Evolutionary conservation across 2,113 vertebrate genomes (phyloP), one percentile per base, ranked within the genome.

Genomic region (Oryzias javanicus): DNA sequence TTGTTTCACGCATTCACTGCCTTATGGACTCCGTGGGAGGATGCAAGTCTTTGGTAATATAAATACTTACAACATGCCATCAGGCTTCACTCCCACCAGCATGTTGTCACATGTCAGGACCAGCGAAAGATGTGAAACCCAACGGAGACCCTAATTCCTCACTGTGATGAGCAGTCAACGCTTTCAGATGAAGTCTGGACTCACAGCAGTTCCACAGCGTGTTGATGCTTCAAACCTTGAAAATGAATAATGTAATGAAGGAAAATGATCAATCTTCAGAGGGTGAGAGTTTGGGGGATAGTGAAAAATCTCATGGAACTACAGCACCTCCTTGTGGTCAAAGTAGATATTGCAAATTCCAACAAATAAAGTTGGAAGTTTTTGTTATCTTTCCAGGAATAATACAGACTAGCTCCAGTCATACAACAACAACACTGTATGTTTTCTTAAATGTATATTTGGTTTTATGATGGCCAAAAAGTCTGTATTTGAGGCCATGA

Each of bases 191-290:
- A 50, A 57, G 48, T 61, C 27, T 67, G 74, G 64, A 70, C 45
- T 58, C 55, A 64, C 58, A 52, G 56, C 55, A 74, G 70, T n/a
- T 14, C 76, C 78, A 74, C 65, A 70, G 58, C 78, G 67, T 82
- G 72, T 73, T 80, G 82, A 70, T 69, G 84, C 83, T 80, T 63
- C 67, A 74, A 69, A 81, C 70, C 62, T 67, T 64, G 76, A 58
- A 80, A 80, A 79, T 77, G 55, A 77, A 80, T 83, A 71, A 79
- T 76, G 81, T 75, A 71, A 55, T 66, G 55, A 29, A 56, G 60
- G 66, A 78, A 86, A 86, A 78, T 68, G 86, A 86, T 83, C 74
- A 78, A 89, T 89, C 71, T 78, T 45, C 52, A 52, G 48, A 60
- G 48, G 44, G 58, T n/a, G 55, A 18, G 57, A 60, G 49, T 50